These are phyloP conservation scores for Drosophila ananassae DNA, from an alignment of 1,140 invertebrate genomes.

Conservation along the genomic window DNA sequence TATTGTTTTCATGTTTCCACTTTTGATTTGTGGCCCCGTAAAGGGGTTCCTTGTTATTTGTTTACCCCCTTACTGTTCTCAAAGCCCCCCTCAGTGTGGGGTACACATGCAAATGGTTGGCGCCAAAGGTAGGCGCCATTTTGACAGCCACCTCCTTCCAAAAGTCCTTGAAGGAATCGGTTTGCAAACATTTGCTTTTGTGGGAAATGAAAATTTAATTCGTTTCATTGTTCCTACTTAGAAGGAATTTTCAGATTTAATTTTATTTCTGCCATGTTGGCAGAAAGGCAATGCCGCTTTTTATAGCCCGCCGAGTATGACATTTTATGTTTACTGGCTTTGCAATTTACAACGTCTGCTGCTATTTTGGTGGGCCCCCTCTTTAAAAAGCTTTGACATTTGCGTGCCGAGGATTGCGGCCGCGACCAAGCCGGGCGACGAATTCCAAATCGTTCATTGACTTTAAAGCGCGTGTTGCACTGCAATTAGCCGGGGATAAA, in stretches of 20 bases:
- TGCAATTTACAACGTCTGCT: conserved; percentile 51
- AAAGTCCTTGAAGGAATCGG: neutral
- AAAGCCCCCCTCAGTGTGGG: neutral
- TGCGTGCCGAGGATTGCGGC: conserved; percentile 52
- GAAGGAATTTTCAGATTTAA: neutral
- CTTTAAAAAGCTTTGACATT: conserved; percentile 65
- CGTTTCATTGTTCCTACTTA: neutral
- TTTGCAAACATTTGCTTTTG: neutral
- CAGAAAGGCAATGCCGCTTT: conserved; percentile 31
- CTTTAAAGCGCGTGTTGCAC: conserved; percentile 76
- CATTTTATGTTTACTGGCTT: conserved; percentile 52
- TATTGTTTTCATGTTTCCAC: conserved; percentile 75
- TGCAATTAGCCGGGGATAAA: conserved; percentile 71
- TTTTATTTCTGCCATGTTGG: neutral
- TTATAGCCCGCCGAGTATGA: conserved; percentile 37
- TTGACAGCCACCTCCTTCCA: conserved; percentile 20
- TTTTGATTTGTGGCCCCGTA: conserved; percentile 49
- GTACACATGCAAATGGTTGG: conserved; percentile 35
- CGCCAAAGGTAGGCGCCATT: conserved; percentile 27
- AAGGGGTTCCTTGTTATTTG: conserved; percentile 29
- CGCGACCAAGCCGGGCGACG: neutral
- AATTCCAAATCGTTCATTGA: conserved; percentile 69
- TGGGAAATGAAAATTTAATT: neutral
- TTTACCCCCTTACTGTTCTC: neutral
- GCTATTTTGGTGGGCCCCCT: conserved; percentile 20